Conservation (phyloP, 2,113 vertebrate genomes). For the Gnathonemus longibarbis region DNA sequence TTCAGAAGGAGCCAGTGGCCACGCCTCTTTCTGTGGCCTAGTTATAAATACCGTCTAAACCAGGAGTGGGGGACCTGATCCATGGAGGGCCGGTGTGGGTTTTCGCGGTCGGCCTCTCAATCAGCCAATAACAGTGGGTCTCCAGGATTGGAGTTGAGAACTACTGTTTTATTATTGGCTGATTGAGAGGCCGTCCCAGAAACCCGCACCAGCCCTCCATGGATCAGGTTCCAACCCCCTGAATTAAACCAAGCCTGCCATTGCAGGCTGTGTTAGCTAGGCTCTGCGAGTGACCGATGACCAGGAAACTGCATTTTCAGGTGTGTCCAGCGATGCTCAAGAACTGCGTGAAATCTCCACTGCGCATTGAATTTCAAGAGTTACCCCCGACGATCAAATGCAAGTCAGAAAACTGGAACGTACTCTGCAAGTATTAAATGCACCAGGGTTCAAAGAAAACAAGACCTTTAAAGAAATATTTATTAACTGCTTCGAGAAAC, state of each 20-base stretch:
- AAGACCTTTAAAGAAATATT: background rate
- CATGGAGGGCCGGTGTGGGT: no score
- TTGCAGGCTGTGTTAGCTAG: slow-evolving; percentile 1
- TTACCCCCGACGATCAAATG: background rate
- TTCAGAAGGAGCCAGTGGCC: background rate
- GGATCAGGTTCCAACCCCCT: no score
- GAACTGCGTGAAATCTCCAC: background rate
- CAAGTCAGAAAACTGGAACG: background rate
- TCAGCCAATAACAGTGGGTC: no score
- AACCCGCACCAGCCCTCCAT: no score
- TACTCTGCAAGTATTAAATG: background rate
- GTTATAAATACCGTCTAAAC: background rate
- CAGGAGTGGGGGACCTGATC: no score
- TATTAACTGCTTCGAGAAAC: background rate
- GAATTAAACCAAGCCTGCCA: background rate
- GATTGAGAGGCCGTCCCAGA: no score
- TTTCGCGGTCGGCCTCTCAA: no score
- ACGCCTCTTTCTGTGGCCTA: background rate
- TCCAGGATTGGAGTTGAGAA: no score
- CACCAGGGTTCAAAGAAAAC: background rate
- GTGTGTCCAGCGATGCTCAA: background rate
- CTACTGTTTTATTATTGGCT: no score
- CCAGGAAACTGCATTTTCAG: background rate
- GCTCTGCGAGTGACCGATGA: background rate
- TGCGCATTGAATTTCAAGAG: background rate